Percentiles rank a stretch among this genome's conserved stretches.
Evolutionary conservation across 2,888 invertebrate species (phyloP).

Genomic region (Plebejus melissa): DNA sequence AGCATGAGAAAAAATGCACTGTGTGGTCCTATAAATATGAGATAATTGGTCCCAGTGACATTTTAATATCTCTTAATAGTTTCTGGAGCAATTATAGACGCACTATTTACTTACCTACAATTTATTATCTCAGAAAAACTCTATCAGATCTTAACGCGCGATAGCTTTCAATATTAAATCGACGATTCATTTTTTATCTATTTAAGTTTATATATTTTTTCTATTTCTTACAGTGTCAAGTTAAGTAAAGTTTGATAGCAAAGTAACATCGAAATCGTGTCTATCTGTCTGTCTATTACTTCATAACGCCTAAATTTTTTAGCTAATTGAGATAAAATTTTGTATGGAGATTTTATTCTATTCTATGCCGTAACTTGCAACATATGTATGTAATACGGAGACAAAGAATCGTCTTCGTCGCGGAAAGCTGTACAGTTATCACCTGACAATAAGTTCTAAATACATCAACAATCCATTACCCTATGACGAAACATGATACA

Average conservation of each 20-base stretch:
- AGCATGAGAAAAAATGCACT: neutral
- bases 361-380: too few species aligned
- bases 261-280: too few species aligned
- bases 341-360: too few species aligned
- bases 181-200: neutral
- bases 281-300: too few species aligned
- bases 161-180: neutral
- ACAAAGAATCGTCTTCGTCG: too few species aligned
- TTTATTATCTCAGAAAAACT: conserved; percentile 3
- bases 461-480: neutral
- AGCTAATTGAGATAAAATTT: too few species aligned
- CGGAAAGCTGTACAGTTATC: neutral
- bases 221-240: too few species aligned
- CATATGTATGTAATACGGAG: too few species aligned
- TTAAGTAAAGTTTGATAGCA: too few species aligned
- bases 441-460: neutral
- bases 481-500: neutral
- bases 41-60: neutral
- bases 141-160: neutral
- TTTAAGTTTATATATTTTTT: neutral
- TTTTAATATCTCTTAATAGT: conserved; percentile 12
- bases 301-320: too few species aligned
- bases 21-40: conserved; percentile 17
- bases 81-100: neutral
- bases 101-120: neutral